Evolutionary conservation across 2,113 vertebrate species (phyloP), one percentile per base, ranked within the genome.

Genomic region (Sturnus vulgaris): DNA sequence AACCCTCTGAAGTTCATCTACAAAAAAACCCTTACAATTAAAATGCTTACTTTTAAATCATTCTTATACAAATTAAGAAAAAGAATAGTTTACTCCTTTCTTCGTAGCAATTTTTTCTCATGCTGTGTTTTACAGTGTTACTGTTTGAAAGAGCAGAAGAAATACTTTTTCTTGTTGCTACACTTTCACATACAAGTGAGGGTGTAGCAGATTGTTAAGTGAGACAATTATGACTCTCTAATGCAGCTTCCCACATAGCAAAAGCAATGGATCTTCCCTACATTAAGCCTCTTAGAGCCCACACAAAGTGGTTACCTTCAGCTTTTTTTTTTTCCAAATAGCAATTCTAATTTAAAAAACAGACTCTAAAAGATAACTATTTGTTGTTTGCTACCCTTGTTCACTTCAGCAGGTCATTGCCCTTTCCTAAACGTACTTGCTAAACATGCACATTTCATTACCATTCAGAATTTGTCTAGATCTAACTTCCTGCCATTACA

Each of bases 401-500:
- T 90, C 56, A 23, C 76, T 93, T 80, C 55, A 90, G 39, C 21
- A 92, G 64, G 63, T 88, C 82, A 88, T 11, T 73, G 46, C 55
- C 79, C 80, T 73, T 90, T 86, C 64, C 61, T 72, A 69, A 93
- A 69, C 5, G 23, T 33, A 52, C 37, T 93, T 86, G 66, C 64
- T 83, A 81, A 91, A 82, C 82, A 91, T 25, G 52, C 60, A 92
- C 20, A 53, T 88, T 90, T 92, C 83, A 86, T 92, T 94, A 86
- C 1, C 7, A 56, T 52, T 82, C 68, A 68, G 64, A 81, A 40
- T 53, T 95, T 91, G 91, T 92, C 83, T 86, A 60, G 60, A 78
- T 93, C 69, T 53, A 79, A 4, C 88, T 95, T 96, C 96, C 91
- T 91, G 86, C 60, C 80, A 33, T 82, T 86, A 88, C 19, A 68